Percentiles rank a stretch among this genome's conserved stretches.
Conservation (phyloP, 2,113 vertebrate species). For the Proteles cristata region DNA sequence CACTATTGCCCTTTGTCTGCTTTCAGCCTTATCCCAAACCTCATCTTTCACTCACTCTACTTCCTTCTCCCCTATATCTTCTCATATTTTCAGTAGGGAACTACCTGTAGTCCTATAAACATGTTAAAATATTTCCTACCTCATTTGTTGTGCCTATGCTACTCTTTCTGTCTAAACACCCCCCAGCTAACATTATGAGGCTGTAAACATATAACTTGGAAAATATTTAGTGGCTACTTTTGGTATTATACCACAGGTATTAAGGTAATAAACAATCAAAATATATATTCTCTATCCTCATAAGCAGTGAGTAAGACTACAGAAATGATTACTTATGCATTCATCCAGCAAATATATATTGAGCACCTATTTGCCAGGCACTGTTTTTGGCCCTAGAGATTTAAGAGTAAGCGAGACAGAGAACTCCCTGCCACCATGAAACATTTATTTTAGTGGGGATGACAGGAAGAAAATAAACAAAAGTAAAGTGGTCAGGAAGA, state of each 20-base stretch:
- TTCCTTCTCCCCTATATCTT: background rate
- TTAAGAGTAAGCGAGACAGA: background rate
- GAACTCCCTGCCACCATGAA: background rate
- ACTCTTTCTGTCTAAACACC: background rate
- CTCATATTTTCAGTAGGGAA: background rate
- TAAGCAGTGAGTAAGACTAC: background rate
- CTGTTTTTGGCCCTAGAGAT: background rate
- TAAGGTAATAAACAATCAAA: conserved; percentile 24
- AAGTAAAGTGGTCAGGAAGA: background rate
- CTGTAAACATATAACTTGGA: conserved; percentile 34
- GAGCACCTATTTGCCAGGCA: background rate
- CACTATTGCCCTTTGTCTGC: background rate
- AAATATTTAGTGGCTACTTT: conserved; percentile 32
- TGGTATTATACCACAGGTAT: background rate
- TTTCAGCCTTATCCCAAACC: background rate
- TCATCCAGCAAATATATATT: background rate
- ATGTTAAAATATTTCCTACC: background rate
- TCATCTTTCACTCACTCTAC: background rate
- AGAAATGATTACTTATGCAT: background rate
- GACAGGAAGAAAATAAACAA: background rate
- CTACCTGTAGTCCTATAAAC: background rate
- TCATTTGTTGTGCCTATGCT: background rate
- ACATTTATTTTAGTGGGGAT: background rate
- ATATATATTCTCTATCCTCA: background rate
- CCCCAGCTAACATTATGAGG: background rate